These are phyloP conservation scores for Drosophila parabipectinata DNA, from an alignment of 1,140 invertebrate genomes.

Conservation along the genomic window DNA sequence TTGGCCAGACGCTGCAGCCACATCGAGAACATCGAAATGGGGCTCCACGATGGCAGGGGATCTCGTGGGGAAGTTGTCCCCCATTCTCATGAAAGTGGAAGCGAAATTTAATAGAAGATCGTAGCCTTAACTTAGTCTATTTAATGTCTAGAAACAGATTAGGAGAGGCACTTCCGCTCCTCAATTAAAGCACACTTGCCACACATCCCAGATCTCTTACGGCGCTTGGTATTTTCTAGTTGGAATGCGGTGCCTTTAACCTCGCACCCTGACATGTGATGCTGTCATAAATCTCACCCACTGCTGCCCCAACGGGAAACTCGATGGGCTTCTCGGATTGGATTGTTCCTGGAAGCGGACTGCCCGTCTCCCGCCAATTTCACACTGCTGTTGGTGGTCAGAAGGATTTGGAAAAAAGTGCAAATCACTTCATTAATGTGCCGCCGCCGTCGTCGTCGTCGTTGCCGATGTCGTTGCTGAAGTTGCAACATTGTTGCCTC, in stretches of 20 bases:
- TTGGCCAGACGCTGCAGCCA: constrained; percentile 27
- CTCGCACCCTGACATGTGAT: constrained; percentile 56
- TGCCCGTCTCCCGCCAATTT: neutral
- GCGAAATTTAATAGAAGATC: neutral
- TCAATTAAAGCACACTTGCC: constrained; percentile 50
- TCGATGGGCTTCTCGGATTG: constrained; percentile 28
- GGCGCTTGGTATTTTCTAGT: constrained; percentile 2
- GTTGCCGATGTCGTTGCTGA: constrained; percentile 9
- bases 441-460: constrained; percentile 22
- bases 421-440: constrained; percentile 80
- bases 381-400: constrained; percentile 58
- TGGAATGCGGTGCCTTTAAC: neutral
- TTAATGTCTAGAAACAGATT: neutral
- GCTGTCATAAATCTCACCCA: constrained; percentile 79
- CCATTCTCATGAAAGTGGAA: constrained; percentile 28
- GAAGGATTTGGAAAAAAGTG: constrained; percentile 63
- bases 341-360: constrained; percentile 64
- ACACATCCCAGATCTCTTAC: neutral
- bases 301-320: constrained; percentile 22
- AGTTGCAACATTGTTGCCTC: constrained; percentile 62
- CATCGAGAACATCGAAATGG: neutral
- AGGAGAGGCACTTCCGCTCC: constrained; percentile 12
- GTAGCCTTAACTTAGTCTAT: too few relatives aligned
- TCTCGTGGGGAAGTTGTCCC: constrained; percentile 28
- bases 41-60: constrained; percentile 10